Evolutionary conservation across 2,888 invertebrate species (phyloP).

Genomic region (Ochropleura plecta): DNA sequence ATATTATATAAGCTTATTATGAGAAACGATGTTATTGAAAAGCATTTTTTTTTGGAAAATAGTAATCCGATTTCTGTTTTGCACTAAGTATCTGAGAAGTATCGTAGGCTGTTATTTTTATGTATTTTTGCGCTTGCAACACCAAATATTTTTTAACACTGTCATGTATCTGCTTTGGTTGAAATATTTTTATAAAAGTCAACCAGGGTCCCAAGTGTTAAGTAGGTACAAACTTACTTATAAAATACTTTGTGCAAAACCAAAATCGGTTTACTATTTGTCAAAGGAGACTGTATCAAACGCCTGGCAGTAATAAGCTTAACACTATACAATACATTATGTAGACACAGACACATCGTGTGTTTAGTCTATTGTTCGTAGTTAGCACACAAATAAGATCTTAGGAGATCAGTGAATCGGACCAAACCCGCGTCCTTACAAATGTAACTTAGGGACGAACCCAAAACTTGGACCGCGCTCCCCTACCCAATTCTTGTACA

Average conservation of each 20-base stretch:
- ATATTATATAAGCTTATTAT: too few species aligned
- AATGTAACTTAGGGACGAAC: conserved; percentile 87
- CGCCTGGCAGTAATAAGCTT: conserved; percentile 57
- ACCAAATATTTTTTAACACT: too few species aligned
- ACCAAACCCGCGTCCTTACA: conserved; percentile 76
- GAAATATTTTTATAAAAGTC: not conserved
- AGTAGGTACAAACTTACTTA: not conserved
- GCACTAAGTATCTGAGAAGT: too few species aligned
- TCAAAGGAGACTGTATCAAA: conserved; percentile 33
- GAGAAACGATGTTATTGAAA: not conserved
- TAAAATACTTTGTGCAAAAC: conserved; percentile 6
- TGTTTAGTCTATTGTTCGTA: conserved; percentile 76
- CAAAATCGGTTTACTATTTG: conserved; percentile 32
- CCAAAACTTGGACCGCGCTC: conserved; percentile 82
- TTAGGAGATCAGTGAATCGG: conserved; percentile 78
- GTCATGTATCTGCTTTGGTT: too few species aligned
- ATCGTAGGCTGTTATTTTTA: too few species aligned
- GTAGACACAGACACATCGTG: conserved; percentile 50
- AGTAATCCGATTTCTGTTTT: too few species aligned
- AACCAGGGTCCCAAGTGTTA: not conserved
- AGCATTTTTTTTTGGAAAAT: too few species aligned
- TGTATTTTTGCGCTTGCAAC: too few species aligned
- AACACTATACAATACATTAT: conserved; percentile 40
- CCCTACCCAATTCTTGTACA: conserved; percentile 74
- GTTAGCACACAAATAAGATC: conserved; percentile 80